Conservation (phyloP, 1,140 invertebrate species). For the Wiebesia pumilae region DNA sequence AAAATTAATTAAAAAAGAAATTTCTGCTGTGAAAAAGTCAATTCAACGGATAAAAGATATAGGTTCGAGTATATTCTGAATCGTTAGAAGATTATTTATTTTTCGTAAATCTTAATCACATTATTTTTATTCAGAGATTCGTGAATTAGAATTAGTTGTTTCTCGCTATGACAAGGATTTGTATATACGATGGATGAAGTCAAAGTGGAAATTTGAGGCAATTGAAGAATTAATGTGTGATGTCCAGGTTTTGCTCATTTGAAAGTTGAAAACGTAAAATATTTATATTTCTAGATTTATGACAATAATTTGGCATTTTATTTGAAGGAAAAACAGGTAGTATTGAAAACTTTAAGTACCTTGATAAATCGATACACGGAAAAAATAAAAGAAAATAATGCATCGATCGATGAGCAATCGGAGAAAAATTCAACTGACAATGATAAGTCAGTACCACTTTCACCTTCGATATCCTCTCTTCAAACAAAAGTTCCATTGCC, state of each 20-base stretch:
- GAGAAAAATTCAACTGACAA: conserved; percentile 10
- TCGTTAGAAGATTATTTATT: not conserved
- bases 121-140: conserved; percentile 58
- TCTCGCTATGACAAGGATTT: conserved; percentile 63
- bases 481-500: conserved; percentile 27
- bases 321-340: conserved; percentile 64
- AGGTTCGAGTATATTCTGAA: conserved; percentile 55
- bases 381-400: conserved; percentile 32
- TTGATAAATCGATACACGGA: conserved; percentile 55
- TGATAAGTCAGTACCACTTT: not conserved
- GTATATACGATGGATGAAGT: conserved; percentile 62
- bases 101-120: not conserved
- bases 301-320: not conserved
- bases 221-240: conserved; percentile 62
- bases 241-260: conserved; percentile 57
- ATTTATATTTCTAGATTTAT: not conserved
- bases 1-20: conserved; percentile 63
- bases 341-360: conserved; percentile 59
- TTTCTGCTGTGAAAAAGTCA: conserved; percentile 54
- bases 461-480: not conserved
- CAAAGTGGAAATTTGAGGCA: conserved; percentile 56
- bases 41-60: conserved; percentile 63
- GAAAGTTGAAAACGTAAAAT: not conserved
- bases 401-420: not conserved
- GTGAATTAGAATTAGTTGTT: conserved; percentile 65